A percentile compares a stretch with the other conserved stretches of the same genome.
These are phyloP conservation scores for Brachionus manjavacas DNA, from an alignment of 1,140 invertebrate genomes.

Conservation along the genomic window DNA sequence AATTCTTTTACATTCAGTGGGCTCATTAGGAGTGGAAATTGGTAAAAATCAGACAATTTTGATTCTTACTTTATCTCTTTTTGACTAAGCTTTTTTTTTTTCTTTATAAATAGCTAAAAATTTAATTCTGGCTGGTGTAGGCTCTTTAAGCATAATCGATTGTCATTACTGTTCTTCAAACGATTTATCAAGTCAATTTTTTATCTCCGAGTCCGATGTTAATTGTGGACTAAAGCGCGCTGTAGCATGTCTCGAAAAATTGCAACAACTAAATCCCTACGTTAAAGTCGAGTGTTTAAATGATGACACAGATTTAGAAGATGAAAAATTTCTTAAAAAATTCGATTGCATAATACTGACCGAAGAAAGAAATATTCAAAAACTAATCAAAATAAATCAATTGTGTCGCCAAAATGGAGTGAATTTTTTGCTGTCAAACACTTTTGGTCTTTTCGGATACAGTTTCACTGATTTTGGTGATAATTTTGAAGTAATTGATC, in stretches of 20 bases:
- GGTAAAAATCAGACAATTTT: slow-evolving; percentile 46
- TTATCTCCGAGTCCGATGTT: slow-evolving; percentile 51
- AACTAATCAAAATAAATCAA: slow-evolving; percentile 14
- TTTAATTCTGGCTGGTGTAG: slow-evolving; percentile 53
- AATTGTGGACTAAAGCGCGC: slow-evolving; percentile 47
- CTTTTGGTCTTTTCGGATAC: slow-evolving; percentile 54
- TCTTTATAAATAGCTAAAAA: slow-evolving; percentile 57
- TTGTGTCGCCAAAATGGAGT: not conserved
- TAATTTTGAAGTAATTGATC: slow-evolving; percentile 55
- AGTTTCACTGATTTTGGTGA: slow-evolving; percentile 57
- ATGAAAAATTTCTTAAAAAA: slow-evolving; percentile 44
- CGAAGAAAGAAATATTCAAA: not conserved
- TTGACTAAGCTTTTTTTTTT: slow-evolving; percentile 11
- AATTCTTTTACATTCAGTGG: slow-evolving; percentile 53
- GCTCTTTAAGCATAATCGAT: slow-evolving; percentile 38
- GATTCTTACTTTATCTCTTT: not conserved
- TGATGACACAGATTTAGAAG: slow-evolving; percentile 46
- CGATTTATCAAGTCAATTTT: slow-evolving; percentile 55
- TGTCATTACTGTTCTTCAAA: slow-evolving; percentile 38
- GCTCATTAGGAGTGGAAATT: slow-evolving; percentile 57
- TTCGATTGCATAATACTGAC: slow-evolving; percentile 25
- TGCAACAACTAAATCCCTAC: slow-evolving; percentile 56
- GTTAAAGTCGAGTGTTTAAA: slow-evolving; percentile 50
- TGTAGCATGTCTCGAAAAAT: slow-evolving; percentile 47
- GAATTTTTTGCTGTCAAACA: slow-evolving; percentile 54